phyloP scores from a whole-genome alignment of 2,888 invertebrate species.

The Drosophila peninsularis region DNA sequence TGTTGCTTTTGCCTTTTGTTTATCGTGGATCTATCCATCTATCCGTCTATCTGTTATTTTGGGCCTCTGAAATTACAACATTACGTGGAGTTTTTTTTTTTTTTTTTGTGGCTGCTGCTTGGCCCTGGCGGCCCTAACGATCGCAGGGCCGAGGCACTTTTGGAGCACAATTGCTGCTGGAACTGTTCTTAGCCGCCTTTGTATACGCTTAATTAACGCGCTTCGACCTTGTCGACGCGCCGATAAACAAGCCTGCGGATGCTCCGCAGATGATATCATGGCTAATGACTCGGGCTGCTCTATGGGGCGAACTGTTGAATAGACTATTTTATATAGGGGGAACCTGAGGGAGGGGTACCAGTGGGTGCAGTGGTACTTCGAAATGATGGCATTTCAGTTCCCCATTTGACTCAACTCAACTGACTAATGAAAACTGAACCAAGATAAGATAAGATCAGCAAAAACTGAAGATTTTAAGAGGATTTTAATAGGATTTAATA shows the following conservation, averaged over 20 bases:
- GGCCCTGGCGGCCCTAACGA: slow-evolving; percentile 46
- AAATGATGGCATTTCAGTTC: too few relatives aligned
- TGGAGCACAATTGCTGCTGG: slow-evolving; percentile 18
- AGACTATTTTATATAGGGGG: too few relatives aligned
- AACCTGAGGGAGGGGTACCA: too few relatives aligned
- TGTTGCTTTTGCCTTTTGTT: slow-evolving; percentile 71
- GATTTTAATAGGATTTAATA: too few relatives aligned
- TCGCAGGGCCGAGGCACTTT: slow-evolving; percentile 5
- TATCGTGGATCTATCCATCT: slow-evolving; percentile 41
- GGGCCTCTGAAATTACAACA: slow-evolving; percentile 68
- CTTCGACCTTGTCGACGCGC: slow-evolving; percentile 42
- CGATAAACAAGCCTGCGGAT: slow-evolving; percentile 37
- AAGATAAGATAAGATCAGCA: too few relatives aligned
- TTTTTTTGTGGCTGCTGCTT: slow-evolving; percentile 12
- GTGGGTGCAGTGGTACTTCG: too few relatives aligned
- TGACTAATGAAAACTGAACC: too few relatives aligned
- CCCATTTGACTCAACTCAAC: too few relatives aligned
- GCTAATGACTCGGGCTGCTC: neutral
- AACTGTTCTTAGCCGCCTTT: slow-evolving; percentile 32
- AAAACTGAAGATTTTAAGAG: too few relatives aligned
- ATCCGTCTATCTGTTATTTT: slow-evolving; percentile 16
- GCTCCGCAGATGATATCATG: slow-evolving; percentile 46
- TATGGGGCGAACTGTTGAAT: too few relatives aligned
- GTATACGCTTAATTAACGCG: slow-evolving; percentile 54
- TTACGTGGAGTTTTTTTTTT: slow-evolving; percentile 47